Evolutionary conservation across 2,113 vertebrate genomes (phyloP).

Genomic region (Paramisgurnus dabryanus): DNA sequence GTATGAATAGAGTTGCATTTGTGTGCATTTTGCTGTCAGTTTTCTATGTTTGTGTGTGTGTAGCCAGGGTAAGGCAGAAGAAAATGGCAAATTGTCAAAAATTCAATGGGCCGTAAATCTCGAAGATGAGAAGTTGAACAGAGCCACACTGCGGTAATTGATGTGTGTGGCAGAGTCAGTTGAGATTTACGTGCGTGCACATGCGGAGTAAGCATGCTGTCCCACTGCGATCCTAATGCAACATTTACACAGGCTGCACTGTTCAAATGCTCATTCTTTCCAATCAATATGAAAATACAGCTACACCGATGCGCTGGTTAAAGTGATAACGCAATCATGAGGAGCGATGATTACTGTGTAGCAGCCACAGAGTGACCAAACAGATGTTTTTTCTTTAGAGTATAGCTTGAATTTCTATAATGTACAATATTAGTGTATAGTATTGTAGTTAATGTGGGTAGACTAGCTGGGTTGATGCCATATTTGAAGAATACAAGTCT

Average conservation of each 20-base stretch:
- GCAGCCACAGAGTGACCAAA: conserved; percentile 17
- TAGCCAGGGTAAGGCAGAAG: neutral
- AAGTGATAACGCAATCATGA: conserved; percentile 27
- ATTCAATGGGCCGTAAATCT: conserved; percentile 34
- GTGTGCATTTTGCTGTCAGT: neutral
- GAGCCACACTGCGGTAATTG: conserved; percentile 25
- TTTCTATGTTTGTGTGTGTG: neutral
- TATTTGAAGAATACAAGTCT: neutral
- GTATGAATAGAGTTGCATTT: no score
- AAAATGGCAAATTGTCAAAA: conserved; percentile 21
- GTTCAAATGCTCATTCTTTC: conserved; percentile 24
- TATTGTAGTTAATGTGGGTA: no score
- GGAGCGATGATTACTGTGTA: conserved; percentile 7
- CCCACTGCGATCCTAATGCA: conserved; percentile 27
- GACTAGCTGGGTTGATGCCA: neutral
- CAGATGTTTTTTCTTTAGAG: neutral
- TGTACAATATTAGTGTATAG: no score
- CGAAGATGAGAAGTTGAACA: conserved; percentile 21
- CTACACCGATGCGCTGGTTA: conserved; percentile 11
- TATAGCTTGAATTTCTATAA: neutral
- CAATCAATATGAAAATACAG: conserved; percentile 36
- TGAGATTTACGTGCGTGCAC: conserved; percentile 29
- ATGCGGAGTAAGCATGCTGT: conserved; percentile 31
- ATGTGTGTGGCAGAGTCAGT: conserved; percentile 37
- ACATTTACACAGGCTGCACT: conserved; percentile 26